Conservation (phyloP, 2,113 vertebrate genomes). For the Saguinus imperator region DNA sequence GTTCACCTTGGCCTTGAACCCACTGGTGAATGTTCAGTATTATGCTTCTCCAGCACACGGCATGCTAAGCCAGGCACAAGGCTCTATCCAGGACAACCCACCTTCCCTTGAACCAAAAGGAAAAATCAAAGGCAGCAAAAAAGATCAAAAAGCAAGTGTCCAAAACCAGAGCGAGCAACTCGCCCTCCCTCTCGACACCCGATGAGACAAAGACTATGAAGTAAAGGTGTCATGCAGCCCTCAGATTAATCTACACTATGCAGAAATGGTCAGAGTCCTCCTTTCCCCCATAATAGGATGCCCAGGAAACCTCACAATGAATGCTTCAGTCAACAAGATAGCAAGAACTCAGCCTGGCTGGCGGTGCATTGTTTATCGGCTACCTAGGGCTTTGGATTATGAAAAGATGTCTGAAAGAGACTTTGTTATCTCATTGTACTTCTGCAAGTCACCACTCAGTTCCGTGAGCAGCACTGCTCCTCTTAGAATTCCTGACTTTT, state of each 20-base stretch:
- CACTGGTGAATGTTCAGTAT: background rate
- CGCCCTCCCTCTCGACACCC: background rate
- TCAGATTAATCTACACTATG: background rate
- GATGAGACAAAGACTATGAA: background rate
- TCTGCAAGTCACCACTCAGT: constrained; percentile 19
- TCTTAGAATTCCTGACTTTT: constrained; percentile 57
- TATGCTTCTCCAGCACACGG: background rate
- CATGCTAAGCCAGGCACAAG: background rate
- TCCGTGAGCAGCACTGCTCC: constrained; percentile 16
- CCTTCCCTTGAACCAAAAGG: constrained; percentile 6
- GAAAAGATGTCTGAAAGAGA: constrained; percentile 68
- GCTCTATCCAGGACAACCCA: background rate
- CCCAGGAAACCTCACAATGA: constrained; percentile 40
- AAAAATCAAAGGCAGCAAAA: constrained; percentile 29
- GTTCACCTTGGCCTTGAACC: constrained; percentile 41
- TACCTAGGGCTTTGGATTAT: constrained; percentile 69
- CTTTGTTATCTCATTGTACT: constrained; percentile 66
- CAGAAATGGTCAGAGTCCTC: constrained; percentile 58
- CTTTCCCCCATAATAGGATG: constrained; percentile 33
- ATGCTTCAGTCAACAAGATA: constrained; percentile 24
- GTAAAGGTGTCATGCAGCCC: constrained; percentile 22
- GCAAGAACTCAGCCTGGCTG: constrained; percentile 36
- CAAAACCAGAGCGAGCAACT: constrained; percentile 13
- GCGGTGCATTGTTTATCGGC: background rate
- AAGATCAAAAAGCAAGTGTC: constrained; percentile 58